A percentile compares a stretch with the other conserved stretches of the same genome.
phyloP scores from a whole-genome alignment of 53 echinoderm and acorn worm genomes.

The Echinometra lucunter region DNA sequence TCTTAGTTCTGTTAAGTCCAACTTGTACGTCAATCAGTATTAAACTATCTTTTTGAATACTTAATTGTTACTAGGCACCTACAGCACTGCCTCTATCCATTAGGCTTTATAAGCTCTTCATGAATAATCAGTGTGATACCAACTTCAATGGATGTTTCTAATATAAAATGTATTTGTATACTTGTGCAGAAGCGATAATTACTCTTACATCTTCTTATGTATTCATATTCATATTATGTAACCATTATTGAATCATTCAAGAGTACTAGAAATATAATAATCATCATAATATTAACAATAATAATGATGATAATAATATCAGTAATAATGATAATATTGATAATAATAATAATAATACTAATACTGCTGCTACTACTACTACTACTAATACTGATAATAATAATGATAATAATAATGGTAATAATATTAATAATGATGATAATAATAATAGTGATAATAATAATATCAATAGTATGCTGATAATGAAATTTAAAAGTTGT shows the following conservation, averaged over 20 bases:
- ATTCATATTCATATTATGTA: background rate
- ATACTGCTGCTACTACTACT: no score
- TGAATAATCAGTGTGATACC: constrained; percentile 29
- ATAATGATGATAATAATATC: no score
- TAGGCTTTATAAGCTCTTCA: background rate
- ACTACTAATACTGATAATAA: no score
- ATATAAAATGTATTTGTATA: background rate
- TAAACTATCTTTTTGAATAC: background rate
- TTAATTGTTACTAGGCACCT: constrained; percentile 8
- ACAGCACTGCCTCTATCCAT: background rate
- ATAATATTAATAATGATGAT: no score
- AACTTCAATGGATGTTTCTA: background rate
- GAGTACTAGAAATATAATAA: background rate
- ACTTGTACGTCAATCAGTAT: background rate
- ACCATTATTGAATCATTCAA: background rate
- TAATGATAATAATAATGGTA: no score
- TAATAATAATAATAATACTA: no score
- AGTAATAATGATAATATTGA: no score
- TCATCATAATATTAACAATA: no score
- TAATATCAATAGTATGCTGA: no score
- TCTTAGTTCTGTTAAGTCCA: background rate
- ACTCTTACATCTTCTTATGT: background rate
- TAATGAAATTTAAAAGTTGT: no score
- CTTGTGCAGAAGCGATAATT: background rate
- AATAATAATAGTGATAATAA: no score